These are phyloP conservation scores for Odontamblyopus rebecca DNA, from an alignment of 2,797 vertebrate species.

Conservation along the genomic window DNA sequence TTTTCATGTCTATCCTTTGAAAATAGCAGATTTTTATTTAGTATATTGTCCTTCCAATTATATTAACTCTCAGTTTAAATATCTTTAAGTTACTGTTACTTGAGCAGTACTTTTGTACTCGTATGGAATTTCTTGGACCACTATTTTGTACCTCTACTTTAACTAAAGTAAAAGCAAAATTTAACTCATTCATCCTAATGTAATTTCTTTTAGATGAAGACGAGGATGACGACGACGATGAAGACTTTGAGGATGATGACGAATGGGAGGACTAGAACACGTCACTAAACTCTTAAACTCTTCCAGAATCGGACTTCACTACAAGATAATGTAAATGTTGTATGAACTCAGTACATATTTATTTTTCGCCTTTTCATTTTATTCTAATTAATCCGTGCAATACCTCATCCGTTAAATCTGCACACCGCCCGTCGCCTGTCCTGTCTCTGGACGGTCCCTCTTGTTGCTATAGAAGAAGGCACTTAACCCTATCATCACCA, in stretches of 20 bases:
- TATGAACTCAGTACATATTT: slow-evolving; percentile 95
- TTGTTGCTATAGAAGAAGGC: slow-evolving; percentile 41
- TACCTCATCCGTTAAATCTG: slow-evolving; percentile 95
- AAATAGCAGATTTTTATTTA: too few species aligned
- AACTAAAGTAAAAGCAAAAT: too few species aligned
- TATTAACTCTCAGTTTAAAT: too few species aligned
- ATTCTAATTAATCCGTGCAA: slow-evolving; percentile 92
- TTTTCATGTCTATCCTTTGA: too few species aligned
- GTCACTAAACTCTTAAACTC: slow-evolving; percentile 63
- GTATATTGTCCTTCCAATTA: too few species aligned
- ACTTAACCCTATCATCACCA: slow-evolving; percentile 30
- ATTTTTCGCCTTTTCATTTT: slow-evolving; percentile 87
- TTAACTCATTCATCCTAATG: background rate
- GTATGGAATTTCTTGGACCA: too few species aligned
- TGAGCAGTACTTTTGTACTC: too few species aligned
- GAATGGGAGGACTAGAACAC: slow-evolving; percentile 91
- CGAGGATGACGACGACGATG: slow-evolving; percentile 89
- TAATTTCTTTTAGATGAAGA: slow-evolving; percentile 85
- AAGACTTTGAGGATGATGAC: slow-evolving; percentile 98
- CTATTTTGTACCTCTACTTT: too few species aligned
- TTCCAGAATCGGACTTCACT: slow-evolving; percentile 86
- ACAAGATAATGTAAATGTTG: slow-evolving; percentile 91
- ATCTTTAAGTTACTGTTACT: too few species aligned
- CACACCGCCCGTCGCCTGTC: slow-evolving; percentile 41
- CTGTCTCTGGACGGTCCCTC: slow-evolving; percentile 7